Base-by-base conservation (phyloP, 23 tunicate genomes). In the Halocynthia roretzi region DNA sequence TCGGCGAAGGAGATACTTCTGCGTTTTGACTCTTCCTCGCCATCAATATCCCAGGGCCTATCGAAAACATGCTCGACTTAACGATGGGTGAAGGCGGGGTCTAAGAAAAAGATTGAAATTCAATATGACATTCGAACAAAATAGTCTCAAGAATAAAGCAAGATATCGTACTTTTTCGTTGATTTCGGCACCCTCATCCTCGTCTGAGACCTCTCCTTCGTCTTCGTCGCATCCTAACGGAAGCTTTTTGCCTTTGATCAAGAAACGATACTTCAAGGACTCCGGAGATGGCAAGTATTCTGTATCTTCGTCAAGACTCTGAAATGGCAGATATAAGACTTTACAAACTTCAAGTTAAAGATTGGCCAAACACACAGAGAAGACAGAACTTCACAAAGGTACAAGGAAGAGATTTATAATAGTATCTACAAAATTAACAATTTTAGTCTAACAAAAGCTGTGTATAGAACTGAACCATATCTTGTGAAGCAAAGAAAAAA, bases 211-310 rank as follows among this genome's bases (percentile, higher is more conserved):
- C 31, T 82, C 77, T 21, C 96, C 96, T 7, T 68, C 85, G 51
- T 86, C 91, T 67, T 68, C 86, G 0, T 56, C 62, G 64, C 82
- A 68, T 44, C 83, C 85, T 11, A 68, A 68, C 2, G 87, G 87
- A 7, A 92, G 71, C 76, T 92, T 82, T 51, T 78, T 77, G 12
- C 76, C 71, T 51, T 87, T 82, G 64, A 95, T 86, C 52, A 95
- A 70, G 76, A 95, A 71, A 50, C 57, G 56, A 58, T 81, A 49
- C 60, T 78, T 85, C 62, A 95, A 83, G 0, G 72, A 23, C 7
- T 85, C 84, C 6, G 99, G 99, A n/a, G 99, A 90, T 0, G 96
- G 96, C 18, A 83, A 80, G 50, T 67, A 61, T 14, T 67, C 71
- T 6, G 79, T 7, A 51, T 69, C 77, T 23, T 17, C 8, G 15